Conservation (phyloP, 2,888 invertebrate genomes). For the Amphipoea oculea region DNA sequence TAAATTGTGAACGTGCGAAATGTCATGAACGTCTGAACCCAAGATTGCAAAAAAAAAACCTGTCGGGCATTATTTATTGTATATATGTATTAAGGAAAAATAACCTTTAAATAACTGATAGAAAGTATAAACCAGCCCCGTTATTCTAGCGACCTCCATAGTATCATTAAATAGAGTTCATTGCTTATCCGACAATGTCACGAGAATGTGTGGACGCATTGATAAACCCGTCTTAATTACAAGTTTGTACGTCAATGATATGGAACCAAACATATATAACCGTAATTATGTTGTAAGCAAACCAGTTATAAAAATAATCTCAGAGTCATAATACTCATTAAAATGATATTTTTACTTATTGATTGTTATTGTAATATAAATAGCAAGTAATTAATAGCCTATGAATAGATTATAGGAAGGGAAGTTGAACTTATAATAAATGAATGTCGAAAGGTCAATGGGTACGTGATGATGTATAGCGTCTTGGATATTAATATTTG, state of each 20-base stretch:
- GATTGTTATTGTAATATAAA: constrained; percentile 45
- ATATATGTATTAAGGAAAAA: background rate
- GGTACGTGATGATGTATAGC: constrained; percentile 17
- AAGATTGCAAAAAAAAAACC: background rate
- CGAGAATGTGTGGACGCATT: constrained; percentile 64
- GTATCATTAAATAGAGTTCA: constrained; percentile 60
- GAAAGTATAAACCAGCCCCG: constrained; percentile 37
- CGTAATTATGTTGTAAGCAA: constrained; percentile 55
- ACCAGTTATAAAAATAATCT: constrained; percentile 56
- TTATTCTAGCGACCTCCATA: constrained; percentile 51
- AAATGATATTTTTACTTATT: constrained; percentile 50
- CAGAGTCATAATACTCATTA: constrained; percentile 39
- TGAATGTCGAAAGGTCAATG: constrained; percentile 24
- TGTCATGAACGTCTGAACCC: background rate
- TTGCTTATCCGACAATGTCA: constrained; percentile 69
- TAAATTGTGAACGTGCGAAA: background rate
- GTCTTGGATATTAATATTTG: constrained; percentile 25
- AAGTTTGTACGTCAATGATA: constrained; percentile 71
- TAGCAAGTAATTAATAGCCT: constrained; percentile 42
- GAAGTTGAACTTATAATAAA: constrained; percentile 11
- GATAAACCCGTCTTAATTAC: constrained; percentile 71
- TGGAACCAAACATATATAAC: constrained; percentile 50
- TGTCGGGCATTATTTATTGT: background rate
- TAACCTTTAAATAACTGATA: background rate
- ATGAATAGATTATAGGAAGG: constrained; percentile 51